phyloP scores from a whole-genome alignment of 2,797 vertebrate species.

The Momotus momota region DNA sequence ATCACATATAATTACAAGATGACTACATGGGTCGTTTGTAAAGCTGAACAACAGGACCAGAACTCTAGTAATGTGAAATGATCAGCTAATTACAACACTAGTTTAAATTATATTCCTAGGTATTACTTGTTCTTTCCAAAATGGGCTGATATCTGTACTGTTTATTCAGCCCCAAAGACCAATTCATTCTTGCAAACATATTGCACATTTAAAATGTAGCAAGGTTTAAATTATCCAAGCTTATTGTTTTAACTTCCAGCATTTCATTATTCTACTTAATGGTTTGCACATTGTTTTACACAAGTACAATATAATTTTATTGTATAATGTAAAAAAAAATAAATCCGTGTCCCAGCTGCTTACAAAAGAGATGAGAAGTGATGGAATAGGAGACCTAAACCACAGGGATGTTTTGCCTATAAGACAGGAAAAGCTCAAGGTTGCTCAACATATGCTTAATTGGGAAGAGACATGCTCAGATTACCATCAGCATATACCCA shows the following conservation, averaged over 20 bases:
- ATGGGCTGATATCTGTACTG: conserved; percentile 11
- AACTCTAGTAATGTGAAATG: conserved; percentile 37
- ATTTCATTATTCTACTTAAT: conserved; percentile 61
- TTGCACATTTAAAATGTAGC: conserved; percentile 49
- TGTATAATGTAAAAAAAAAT: background rate
- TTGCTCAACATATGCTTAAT: background rate
- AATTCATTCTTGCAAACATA: conserved; percentile 64
- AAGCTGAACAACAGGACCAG: conserved; percentile 28
- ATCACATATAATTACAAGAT: conserved; percentile 21
- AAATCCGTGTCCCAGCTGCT: background rate
- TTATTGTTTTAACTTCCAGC: conserved; percentile 62
- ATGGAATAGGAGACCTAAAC: background rate
- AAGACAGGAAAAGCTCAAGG: background rate
- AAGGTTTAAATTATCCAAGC: conserved; percentile 54
- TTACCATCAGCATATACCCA: background rate
- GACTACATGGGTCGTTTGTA: conserved; percentile 37
- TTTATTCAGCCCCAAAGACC: conserved; percentile 66
- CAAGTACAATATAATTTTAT: conserved; percentile 31
- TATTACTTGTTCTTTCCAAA: conserved; percentile 62
- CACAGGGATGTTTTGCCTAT: background rate
- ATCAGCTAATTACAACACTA: conserved; percentile 48
- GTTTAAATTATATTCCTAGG: conserved; percentile 51
- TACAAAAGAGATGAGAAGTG: background rate
- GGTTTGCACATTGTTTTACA: conserved; percentile 59
- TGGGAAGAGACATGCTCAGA: background rate